Conservation (phyloP, 2,888 invertebrate species). For the Drosophila koepferae region DNA sequence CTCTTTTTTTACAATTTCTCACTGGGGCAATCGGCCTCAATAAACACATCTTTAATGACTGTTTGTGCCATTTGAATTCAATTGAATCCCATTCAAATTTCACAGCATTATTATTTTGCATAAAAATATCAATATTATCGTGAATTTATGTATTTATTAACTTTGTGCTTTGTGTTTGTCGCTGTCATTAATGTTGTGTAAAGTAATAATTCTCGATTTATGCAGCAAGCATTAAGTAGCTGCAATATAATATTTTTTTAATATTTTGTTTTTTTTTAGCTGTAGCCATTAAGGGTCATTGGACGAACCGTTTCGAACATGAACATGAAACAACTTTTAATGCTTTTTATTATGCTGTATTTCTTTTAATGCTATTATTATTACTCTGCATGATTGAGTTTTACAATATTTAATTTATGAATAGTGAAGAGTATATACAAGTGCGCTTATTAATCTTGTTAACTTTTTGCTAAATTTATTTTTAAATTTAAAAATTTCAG, state of each 20-base stretch:
- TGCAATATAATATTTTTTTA: slow-evolving; percentile 16
- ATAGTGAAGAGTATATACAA: background rate
- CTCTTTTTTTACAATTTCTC: slow-evolving; percentile 12
- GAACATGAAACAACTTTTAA: slow-evolving; percentile 53
- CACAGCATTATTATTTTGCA: slow-evolving; percentile 50
- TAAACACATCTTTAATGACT: slow-evolving; percentile 37
- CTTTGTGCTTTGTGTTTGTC: background rate
- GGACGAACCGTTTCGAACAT: background rate
- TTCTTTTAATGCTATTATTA: background rate
- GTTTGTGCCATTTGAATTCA: slow-evolving; percentile 39
- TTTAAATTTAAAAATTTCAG: too few relatives aligned
- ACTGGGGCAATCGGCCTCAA: slow-evolving; percentile 42
- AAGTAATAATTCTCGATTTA: slow-evolving; percentile 62
- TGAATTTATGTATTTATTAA: slow-evolving; percentile 57
- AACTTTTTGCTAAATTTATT: too few relatives aligned
- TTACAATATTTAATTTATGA: background rate
- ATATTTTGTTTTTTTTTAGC: background rate
- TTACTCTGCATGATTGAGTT: background rate
- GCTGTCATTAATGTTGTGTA: slow-evolving; percentile 58
- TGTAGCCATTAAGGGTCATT: slow-evolving; percentile 10
- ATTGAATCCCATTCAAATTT: slow-evolving; percentile 41
- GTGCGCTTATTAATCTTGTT: background rate
- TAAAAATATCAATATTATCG: slow-evolving; percentile 58
- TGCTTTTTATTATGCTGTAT: slow-evolving; percentile 18
- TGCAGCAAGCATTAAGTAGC: slow-evolving; percentile 25